Evolutionary conservation across 2,888 invertebrate genomes (phyloP).

Genomic region (Plebejus argus): DNA sequence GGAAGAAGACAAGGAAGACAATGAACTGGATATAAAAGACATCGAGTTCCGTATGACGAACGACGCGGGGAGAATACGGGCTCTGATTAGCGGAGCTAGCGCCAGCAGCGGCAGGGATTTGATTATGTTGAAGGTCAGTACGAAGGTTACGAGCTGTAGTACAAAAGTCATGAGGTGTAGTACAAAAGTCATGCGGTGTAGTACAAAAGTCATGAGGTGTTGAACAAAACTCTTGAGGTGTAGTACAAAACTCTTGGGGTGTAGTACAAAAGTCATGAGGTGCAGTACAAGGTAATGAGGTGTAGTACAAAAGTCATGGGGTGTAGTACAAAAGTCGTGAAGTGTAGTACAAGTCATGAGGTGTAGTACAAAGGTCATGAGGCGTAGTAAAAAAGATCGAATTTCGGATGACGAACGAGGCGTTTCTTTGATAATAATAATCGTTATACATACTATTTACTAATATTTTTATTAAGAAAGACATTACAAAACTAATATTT

Average conservation of each 20-base stretch:
- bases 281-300: neutral
- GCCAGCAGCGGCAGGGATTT: slow-evolving; percentile 66
- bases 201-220: neutral
- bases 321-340: too few species aligned
- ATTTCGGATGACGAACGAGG: slow-evolving; percentile 90
- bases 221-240: too few species aligned
- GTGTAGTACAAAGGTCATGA: too few species aligned
- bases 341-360: too few species aligned
- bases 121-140: slow-evolving; percentile 62
- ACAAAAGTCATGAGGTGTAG: slow-evolving; percentile 55
- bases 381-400: too few species aligned
- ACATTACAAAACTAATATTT: neutral
- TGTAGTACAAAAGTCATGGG: neutral
- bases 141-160: neutral
- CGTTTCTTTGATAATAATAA: slow-evolving; percentile 42
- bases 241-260: too few species aligned
- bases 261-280: neutral
- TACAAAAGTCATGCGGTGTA: slow-evolving; percentile 48
- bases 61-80: slow-evolving; percentile 86
- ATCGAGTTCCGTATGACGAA: slow-evolving; percentile 92
- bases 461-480: too few species aligned
- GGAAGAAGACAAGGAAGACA: slow-evolving; percentile 78
- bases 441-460: too few species aligned
- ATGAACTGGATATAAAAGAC: slow-evolving; percentile 88
- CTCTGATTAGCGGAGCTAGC: slow-evolving; percentile 64